Evolutionary conservation across 2,113 vertebrate genomes (phyloP).

Genomic region (Notarius quadriscutis): DNA sequence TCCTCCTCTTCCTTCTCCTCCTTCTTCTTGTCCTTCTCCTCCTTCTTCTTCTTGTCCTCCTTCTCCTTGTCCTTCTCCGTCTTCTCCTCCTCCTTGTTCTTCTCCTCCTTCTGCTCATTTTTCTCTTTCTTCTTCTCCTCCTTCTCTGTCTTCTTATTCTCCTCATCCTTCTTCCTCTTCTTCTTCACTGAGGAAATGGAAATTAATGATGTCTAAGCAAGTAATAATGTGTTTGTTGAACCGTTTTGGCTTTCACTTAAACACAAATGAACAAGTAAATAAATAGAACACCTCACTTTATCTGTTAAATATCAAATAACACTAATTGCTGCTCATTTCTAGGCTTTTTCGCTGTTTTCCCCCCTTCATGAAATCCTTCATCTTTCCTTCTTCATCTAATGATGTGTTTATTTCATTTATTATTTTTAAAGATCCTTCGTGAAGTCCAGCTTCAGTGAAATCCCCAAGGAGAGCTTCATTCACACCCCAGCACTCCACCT

Average conservation of each 20-base stretch:
- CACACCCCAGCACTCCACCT: slow-evolving; percentile 95
- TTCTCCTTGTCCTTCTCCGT: too few relatives aligned
- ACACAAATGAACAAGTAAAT: too few relatives aligned
- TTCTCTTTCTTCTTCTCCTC: too few relatives aligned
- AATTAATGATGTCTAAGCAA: neutral
- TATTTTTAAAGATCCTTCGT: slow-evolving; percentile 74
- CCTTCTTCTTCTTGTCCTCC: too few relatives aligned
- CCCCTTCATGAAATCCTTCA: slow-evolving; percentile 46
- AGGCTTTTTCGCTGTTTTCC: neutral
- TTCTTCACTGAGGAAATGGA: neutral
- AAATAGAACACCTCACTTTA: neutral
- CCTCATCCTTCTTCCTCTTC: neutral
- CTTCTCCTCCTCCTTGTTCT: too few relatives aligned
- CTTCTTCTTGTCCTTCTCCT: too few relatives aligned
- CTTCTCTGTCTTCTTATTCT: too few relatives aligned
- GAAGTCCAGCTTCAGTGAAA: slow-evolving; percentile 74
- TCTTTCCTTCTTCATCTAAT: neutral
- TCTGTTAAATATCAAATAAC: neutral
- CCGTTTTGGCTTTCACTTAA: neutral
- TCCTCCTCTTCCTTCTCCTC: too few relatives aligned
- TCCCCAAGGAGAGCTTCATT: slow-evolving; percentile 87
- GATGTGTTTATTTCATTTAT: neutral
- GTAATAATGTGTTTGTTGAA: neutral
- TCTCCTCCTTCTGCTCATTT: too few relatives aligned
- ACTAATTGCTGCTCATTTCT: neutral